Base-by-base conservation (phyloP, 2,797 vertebrate genomes). In the Gambelia wislizenii region DNA sequence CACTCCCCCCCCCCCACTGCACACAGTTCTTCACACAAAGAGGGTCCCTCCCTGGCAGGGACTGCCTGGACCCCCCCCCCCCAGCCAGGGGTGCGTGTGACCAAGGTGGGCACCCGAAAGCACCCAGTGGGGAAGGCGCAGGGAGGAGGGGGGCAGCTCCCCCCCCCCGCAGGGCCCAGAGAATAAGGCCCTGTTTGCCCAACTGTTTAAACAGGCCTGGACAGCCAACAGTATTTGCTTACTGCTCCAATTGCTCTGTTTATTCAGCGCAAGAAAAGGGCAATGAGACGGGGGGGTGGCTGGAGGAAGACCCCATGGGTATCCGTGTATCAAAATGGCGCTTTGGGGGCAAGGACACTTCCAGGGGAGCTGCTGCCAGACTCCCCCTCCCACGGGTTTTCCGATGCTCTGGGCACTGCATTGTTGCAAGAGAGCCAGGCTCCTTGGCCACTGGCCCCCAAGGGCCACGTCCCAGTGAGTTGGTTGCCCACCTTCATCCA, bases 181-280 rank as follows among this genome's bases (percentile, higher is more conserved):
- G 27, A 6, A 8, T 47, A 47, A 33, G 6, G 49, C 27, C 67
- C 75, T 69, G 59, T 77, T 56, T 78, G 82, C 9, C 4, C 74
- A 69, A 9, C 82, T 84, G 87, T 89, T 78, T 84, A 78, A 84
- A 84, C 47, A 89, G 33, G 22, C 20, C 59, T 54, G 13, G 42
- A 86, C 14, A 33, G 44, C 25, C 39, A 27, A 13, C 10, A 9
- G 75, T 54, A 42, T 74, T 76, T 61, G 39, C 84, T 47, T 20
- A 36, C 30, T 0, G 33, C 25, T 79, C 30, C 2, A 22, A 69
- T 47, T 49, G 42, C 42, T 67, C n/a, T 7, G 54, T 49, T 76
- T 83, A 52, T 27, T 27, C 36, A 83, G 79, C 22, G 8, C 8
- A 7, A 1, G 42, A 39, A 18, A 52, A 47, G 6, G 36, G 13